Conservation (phyloP, 1,140 invertebrate genomes). For the Sinella curviseta region DNA sequence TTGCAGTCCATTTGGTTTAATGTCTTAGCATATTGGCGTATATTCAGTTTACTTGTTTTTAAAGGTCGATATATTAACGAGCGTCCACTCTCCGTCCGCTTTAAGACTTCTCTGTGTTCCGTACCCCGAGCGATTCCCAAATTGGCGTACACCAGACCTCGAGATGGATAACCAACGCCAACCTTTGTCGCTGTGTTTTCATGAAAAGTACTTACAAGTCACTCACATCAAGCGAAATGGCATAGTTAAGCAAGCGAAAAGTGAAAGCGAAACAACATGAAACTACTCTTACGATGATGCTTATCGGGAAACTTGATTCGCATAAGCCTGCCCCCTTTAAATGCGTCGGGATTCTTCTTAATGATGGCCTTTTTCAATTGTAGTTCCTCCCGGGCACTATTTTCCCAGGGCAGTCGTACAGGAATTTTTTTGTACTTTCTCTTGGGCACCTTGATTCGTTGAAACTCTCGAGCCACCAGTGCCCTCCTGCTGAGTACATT, state of each 20-base stretch:
- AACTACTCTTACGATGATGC: background rate
- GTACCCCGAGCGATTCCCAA: slow-evolving; percentile 3
- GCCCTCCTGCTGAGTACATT: too few species aligned
- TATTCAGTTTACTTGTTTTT: background rate
- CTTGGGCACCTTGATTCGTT: background rate
- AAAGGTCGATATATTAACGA: background rate
- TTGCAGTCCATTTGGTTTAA: background rate
- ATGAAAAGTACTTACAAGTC: background rate
- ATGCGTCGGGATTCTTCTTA: background rate
- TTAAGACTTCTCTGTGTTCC: background rate
- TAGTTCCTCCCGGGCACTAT: background rate
- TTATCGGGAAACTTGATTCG: slow-evolving; percentile 4
- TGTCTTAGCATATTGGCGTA: background rate
- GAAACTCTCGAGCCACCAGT: background rate
- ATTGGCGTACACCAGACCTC: slow-evolving; percentile 12
- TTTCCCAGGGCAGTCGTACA: background rate
- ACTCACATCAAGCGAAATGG: background rate
- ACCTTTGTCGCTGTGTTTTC: background rate
- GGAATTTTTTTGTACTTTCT: background rate
- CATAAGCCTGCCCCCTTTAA: background rate
- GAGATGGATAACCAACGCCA: slow-evolving; percentile 1
- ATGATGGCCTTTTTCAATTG: background rate
- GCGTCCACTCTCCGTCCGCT: background rate
- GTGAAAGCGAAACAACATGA: too few species aligned
- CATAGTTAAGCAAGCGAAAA: background rate